A percentile compares a stretch with the other conserved stretches of the same genome.
phyloP scores from a whole-genome alignment of 2,797 vertebrate genomes.

The Distichodus sexfasciatus region DNA sequence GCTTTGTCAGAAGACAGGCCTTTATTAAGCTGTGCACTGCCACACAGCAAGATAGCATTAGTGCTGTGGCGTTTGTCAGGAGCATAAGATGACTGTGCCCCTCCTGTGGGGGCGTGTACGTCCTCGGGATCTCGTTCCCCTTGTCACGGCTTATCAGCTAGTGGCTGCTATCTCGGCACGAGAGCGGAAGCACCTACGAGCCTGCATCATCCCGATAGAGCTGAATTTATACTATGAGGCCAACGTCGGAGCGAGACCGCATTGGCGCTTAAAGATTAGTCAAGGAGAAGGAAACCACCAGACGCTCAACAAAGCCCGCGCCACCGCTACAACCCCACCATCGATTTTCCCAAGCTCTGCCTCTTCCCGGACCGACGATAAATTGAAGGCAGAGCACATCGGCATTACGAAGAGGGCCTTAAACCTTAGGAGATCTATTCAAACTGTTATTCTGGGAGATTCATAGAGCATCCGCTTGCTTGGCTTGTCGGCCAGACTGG shows the following conservation, averaged over 20 bases:
- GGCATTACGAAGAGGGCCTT: background rate
- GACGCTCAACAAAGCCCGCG: background rate
- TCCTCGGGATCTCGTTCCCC: conserved; percentile 20
- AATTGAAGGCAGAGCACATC: background rate
- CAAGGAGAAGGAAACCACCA: background rate
- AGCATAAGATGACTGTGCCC: background rate
- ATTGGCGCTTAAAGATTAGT: conserved; percentile 9
- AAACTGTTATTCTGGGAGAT: background rate
- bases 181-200: conserved; percentile 18
- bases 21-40: conserved; percentile 11
- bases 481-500: background rate
- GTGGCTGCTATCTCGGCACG: conserved; percentile 3
- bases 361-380: background rate
- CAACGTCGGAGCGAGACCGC: conserved; percentile 1
- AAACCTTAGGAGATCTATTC: background rate
- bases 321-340: background rate
- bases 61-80: background rate
- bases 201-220: conserved; percentile 18
- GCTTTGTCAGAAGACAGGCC: conserved; percentile 22
- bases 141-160: conserved; percentile 28
- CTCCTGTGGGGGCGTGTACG: background rate
- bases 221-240: conserved; percentile 14
- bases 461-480: background rate
- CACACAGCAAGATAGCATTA: conserved; percentile 9
- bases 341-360: background rate